Conservation (phyloP, 2,888 invertebrate genomes). For the Yponomeuta malinellus region DNA sequence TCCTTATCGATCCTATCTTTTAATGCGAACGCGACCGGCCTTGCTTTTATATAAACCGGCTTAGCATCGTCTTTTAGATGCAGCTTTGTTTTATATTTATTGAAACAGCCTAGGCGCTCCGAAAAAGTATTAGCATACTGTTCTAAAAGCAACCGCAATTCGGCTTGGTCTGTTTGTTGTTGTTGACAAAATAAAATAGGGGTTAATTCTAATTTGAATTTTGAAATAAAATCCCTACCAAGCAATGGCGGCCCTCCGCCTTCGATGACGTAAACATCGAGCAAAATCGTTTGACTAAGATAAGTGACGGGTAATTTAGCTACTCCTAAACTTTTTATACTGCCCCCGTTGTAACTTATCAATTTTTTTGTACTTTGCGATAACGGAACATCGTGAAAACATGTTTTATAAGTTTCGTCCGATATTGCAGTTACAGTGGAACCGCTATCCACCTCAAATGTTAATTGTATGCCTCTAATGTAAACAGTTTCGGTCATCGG, state of each 20-base stretch:
- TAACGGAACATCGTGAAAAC: neutral
- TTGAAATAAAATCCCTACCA: no score
- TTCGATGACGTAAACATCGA: no score
- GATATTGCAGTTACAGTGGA: slow-evolving; percentile 14
- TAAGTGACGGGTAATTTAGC: no score
- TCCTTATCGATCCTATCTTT: slow-evolving; percentile 14
- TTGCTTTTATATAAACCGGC: slow-evolving; percentile 15
- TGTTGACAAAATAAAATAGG: neutral
- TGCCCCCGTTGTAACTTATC: no score
- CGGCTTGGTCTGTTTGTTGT: neutral
- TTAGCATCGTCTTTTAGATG: slow-evolving; percentile 15
- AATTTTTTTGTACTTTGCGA: no score
- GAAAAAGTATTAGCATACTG: slow-evolving; percentile 15
- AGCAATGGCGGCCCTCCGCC: no score
- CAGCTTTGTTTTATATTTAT: slow-evolving; percentile 13
- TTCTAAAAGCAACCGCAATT: neutral
- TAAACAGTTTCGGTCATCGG: slow-evolving; percentile 22
- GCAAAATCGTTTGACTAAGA: no score
- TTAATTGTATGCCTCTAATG: slow-evolving; percentile 14
- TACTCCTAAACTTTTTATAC: no score
- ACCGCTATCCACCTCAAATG: slow-evolving; percentile 16
- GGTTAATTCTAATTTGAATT: slow-evolving; percentile 13
- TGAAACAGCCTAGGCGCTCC: slow-evolving; percentile 15
- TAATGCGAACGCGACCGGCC: slow-evolving; percentile 15
- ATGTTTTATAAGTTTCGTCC: neutral